Evolutionary conservation across 2,797 vertebrate genomes (phyloP).

Genomic region (Sebastolobus altivelis): DNA sequence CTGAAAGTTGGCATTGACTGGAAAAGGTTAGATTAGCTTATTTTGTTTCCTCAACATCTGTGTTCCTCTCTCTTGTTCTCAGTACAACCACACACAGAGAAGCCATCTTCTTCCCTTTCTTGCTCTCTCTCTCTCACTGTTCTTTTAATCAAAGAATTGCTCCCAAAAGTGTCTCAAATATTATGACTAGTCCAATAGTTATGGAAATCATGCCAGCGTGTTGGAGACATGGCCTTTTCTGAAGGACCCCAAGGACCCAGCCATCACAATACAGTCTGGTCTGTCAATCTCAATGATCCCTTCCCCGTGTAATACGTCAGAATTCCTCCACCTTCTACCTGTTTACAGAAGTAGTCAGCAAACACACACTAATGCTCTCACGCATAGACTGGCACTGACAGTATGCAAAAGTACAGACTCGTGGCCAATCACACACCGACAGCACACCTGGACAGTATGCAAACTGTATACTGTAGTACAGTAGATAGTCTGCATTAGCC

Average conservation of each 20-base stretch:
- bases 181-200: slow-evolving; percentile 70
- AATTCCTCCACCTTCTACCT: slow-evolving; percentile 25
- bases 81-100: slow-evolving; percentile 25
- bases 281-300: slow-evolving; percentile 61
- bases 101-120: slow-evolving; percentile 3
- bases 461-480: too few species aligned
- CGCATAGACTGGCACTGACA: neutral
- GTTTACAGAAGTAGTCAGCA: slow-evolving; percentile 30
- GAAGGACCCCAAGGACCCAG: slow-evolving; percentile 64
- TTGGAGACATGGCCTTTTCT: slow-evolving; percentile 71
- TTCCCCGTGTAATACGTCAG: slow-evolving; percentile 40
- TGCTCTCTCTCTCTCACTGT: slow-evolving; percentile 2
- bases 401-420: too few species aligned
- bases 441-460: neutral
- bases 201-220: slow-evolving; percentile 70
- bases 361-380: neutral
- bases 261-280: slow-evolving; percentile 67
- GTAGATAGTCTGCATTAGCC: neutral
- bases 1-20: slow-evolving; percentile 41
- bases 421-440: neutral
- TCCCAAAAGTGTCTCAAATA: slow-evolving; percentile 67
- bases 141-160: slow-evolving; percentile 71
- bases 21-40: slow-evolving; percentile 61
- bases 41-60: slow-evolving; percentile 23
- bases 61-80: slow-evolving; percentile 29